A percentile compares a stretch with the other conserved stretches of the same genome.
These are phyloP conservation scores for Drosophila subquinaria DNA, from an alignment of 2,888 invertebrate species.

Conservation along the genomic window DNA sequence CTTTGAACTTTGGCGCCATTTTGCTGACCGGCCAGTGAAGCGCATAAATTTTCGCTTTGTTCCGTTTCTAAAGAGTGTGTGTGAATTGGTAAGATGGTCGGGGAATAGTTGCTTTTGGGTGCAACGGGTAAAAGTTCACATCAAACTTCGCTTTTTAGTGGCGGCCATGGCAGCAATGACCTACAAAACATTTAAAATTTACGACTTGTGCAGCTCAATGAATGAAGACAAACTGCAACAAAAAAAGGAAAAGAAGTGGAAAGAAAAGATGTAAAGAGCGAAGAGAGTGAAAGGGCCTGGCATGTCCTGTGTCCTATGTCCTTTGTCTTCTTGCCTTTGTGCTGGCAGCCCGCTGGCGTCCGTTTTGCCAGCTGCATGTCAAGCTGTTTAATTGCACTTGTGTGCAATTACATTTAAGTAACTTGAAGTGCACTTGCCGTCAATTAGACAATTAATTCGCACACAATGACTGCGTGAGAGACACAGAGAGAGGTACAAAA, in stretches of 20 bases:
- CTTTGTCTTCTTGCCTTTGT: background rate
- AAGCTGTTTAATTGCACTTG: constrained; percentile 77
- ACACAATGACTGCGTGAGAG: constrained; percentile 14
- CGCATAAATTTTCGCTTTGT: constrained; percentile 71
- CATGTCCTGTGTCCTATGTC: constrained; percentile 5
- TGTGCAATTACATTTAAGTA: constrained; percentile 71
- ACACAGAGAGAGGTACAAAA: background rate
- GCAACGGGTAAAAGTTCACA: constrained; percentile 40
- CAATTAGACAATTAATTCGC: constrained; percentile 59
- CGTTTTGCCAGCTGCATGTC: constrained; percentile 46
- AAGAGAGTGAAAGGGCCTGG: constrained; percentile 17
- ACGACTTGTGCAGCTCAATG: constrained; percentile 64
- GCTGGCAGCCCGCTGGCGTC: constrained; percentile 39
- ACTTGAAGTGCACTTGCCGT: constrained; percentile 62
- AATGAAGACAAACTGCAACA: constrained; percentile 76
- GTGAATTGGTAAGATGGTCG: background rate
- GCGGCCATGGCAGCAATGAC: constrained; percentile 66
- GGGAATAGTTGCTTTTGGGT: background rate
- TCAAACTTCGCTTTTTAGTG: constrained; percentile 52
- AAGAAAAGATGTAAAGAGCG: constrained; percentile 6
- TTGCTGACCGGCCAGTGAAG: constrained; percentile 72
- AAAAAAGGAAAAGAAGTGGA: constrained; percentile 8
- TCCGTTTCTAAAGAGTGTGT: constrained; percentile 22
- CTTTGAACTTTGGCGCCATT: constrained; percentile 82
- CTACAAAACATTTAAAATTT: constrained; percentile 80